Evolutionary conservation across 2,113 vertebrate genomes (phyloP).

Genomic region (Ceyx melanurus): DNA sequence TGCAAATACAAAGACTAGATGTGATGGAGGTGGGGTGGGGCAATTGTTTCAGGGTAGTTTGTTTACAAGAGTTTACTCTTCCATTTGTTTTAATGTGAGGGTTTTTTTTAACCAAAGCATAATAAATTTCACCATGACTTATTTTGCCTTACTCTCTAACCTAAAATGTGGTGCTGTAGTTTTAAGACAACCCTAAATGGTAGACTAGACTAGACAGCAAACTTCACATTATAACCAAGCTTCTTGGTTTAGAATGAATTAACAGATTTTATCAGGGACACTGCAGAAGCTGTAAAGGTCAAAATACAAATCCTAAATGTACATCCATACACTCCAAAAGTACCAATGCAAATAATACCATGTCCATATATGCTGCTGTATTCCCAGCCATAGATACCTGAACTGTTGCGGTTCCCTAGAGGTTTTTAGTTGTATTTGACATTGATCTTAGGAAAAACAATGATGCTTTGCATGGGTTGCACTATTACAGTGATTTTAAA

Average conservation of each 20-base stretch:
- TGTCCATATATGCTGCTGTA: accelerated
- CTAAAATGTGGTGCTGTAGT: neutral
- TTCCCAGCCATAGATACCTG: accelerated
- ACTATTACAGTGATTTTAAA: neutral
- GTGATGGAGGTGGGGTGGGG: neutral
- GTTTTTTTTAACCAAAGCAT: neutral
- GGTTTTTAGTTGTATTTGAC: neutral
- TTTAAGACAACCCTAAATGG: neutral
- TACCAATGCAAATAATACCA: neutral
- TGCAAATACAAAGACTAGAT: neutral
- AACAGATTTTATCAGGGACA: neutral
- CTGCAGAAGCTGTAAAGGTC: neutral
- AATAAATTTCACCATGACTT: neutral
- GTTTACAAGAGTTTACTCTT: neutral
- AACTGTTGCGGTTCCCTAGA: neutral
- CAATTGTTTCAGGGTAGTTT: neutral
- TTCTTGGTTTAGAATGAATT: neutral
- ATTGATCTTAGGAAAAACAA: neutral
- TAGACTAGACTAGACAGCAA: neutral
- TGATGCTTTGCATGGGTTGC: neutral
- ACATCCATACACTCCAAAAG: neutral
- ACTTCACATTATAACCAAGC: neutral
- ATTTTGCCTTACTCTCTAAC: neutral
- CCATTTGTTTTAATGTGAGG: neutral
- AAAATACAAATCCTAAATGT: neutral